Evolutionary conservation across 2,888 invertebrate genomes (phyloP).

Genomic region (Tryphoninae sp.): DNA sequence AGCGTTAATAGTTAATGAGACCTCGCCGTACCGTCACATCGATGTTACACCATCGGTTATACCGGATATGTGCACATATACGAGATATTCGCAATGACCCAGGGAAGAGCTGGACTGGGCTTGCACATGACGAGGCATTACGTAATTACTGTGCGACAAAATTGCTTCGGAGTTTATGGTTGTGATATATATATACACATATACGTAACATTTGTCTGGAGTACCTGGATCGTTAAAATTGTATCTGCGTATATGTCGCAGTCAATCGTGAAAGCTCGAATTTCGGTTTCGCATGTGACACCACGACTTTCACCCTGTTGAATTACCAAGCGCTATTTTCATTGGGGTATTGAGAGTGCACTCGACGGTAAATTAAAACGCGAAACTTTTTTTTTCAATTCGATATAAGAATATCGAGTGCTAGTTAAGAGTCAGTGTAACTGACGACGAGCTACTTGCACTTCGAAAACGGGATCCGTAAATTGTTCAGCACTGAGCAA

Average conservation of each 20-base stretch:
- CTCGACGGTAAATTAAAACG: not conserved
- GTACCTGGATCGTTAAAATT: not conserved
- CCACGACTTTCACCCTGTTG: not conserved
- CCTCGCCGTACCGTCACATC: constrained; percentile 29
- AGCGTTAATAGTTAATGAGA: constrained; percentile 71
- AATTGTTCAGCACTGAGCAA: too few relatives aligned
- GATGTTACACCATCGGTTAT: constrained; percentile 22
- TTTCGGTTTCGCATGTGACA: constrained; percentile 6
- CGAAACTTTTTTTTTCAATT: not conserved
- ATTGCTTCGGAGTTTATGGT: constrained; percentile 11
- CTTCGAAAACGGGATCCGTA: too few relatives aligned
- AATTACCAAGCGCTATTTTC: not conserved
- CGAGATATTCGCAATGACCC: not conserved
- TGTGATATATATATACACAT: not conserved
- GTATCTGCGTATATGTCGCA: not conserved
- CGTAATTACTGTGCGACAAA: constrained; percentile 12
- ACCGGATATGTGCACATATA: not conserved
- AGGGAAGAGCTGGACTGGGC: not conserved
- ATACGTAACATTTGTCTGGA: not conserved
- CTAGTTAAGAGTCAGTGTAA: too few relatives aligned
- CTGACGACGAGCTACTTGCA: too few relatives aligned
- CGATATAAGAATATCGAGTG: not conserved
- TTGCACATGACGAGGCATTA: not conserved
- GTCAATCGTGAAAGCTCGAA: not conserved
- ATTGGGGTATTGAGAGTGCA: not conserved